A percentile compares a stretch with the other conserved stretches of the same genome.
Conservation (phyloP, 2,113 vertebrate species). For the Corythornis madagascariensis region DNA sequence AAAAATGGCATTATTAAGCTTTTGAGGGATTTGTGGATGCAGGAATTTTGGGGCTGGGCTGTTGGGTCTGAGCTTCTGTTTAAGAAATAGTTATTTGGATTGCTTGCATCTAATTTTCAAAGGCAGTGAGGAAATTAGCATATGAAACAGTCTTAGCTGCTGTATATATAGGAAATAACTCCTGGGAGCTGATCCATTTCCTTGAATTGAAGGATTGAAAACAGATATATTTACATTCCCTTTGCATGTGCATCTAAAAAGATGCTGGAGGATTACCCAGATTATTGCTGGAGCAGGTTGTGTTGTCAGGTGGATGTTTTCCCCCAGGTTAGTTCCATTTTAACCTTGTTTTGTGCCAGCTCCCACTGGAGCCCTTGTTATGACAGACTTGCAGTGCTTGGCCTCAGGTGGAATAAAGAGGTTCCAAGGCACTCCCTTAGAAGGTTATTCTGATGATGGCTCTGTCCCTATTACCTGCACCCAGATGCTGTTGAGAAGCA, state of each 20-base stretch:
- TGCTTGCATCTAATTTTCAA: not conserved
- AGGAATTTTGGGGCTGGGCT: not conserved
- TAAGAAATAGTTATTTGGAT: not conserved
- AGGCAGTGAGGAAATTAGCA: not conserved
- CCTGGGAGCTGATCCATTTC: not conserved
- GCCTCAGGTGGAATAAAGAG: not conserved
- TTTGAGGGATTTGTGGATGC: not conserved
- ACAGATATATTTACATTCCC: too few species aligned
- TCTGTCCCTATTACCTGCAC: not conserved
- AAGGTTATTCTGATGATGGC: not conserved
- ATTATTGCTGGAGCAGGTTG: not conserved
- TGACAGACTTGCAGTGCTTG: not conserved
- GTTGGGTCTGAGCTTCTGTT: not conserved
- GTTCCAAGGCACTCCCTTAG: not conserved
- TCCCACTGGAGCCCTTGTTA: not conserved
- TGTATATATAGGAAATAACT: not conserved
- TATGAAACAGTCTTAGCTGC: not conserved
- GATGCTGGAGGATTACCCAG: not conserved
- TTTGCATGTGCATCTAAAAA: not conserved
- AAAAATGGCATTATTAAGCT: not conserved
- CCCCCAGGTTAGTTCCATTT: not conserved
- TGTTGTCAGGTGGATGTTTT: not conserved
- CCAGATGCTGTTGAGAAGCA: not conserved
- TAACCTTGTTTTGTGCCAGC: not conserved
- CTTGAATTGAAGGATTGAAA: not conserved